Evolutionary conservation across 92 coral and sea anemone species (phyloP).

Genomic region (Isaurus tuberculatus): DNA sequence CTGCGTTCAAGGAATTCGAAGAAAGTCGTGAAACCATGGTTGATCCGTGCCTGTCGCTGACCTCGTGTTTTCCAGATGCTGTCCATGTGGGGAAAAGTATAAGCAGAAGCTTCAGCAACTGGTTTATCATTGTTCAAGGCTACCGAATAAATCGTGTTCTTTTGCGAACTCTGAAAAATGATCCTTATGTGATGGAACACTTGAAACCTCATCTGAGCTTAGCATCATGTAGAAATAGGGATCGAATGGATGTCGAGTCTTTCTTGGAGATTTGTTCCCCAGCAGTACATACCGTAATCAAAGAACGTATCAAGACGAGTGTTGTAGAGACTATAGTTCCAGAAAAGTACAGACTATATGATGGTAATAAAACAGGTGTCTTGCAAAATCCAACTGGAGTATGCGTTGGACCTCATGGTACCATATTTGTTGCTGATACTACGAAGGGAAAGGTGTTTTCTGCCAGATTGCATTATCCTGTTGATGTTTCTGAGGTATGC

Average conservation of each 20-base stretch:
- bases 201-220: slow-evolving; percentile 35
- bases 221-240: slow-evolving; percentile 51
- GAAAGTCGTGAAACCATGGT: slow-evolving; percentile 44
- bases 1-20: slow-evolving; percentile 31
- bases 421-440: slow-evolving; percentile 48
- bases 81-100: slow-evolving; percentile 44
- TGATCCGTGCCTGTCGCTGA: slow-evolving; percentile 41
- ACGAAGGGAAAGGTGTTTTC: slow-evolving; percentile 52
- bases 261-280: slow-evolving; percentile 42
- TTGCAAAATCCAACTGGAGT: slow-evolving; percentile 41
- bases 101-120: slow-evolving; percentile 31
- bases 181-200: slow-evolving; percentile 30
- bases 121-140: slow-evolving; percentile 48
- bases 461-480: slow-evolving; percentile 47
- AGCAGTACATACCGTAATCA: slow-evolving; percentile 32
- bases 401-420: slow-evolving; percentile 43
- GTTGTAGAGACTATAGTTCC: slow-evolving; percentile 47
- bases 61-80: slow-evolving; percentile 47
- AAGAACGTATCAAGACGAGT: slow-evolving; percentile 46
- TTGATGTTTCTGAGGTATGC: slow-evolving; percentile 44
- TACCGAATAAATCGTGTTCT: slow-evolving; percentile 48
- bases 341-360: slow-evolving; percentile 36
- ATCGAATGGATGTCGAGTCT: slow-evolving; percentile 56
- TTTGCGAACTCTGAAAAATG: slow-evolving; percentile 34
- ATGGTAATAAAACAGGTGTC: slow-evolving; percentile 48